Percentiles rank a stretch among this genome's conserved stretches.
Conservation (phyloP, 2,113 vertebrate genomes). For the Passer montanus region DNA sequence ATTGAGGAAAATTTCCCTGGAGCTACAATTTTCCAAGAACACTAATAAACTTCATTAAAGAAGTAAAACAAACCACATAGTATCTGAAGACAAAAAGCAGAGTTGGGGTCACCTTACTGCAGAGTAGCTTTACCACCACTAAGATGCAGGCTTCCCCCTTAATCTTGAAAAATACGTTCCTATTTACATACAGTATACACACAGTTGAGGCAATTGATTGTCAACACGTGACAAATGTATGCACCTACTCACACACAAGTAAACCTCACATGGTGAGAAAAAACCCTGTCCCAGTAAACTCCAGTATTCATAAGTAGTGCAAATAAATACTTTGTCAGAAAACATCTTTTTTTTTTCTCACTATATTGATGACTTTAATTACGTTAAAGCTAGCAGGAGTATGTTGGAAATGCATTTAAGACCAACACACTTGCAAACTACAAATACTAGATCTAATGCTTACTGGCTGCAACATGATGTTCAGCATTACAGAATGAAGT, state of each 20-base stretch:
- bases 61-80: slow-evolving; percentile 34
- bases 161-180: slow-evolving; percentile 55
- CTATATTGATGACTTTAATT: slow-evolving; percentile 43
- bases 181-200: slow-evolving; percentile 71
- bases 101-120: slow-evolving; percentile 36
- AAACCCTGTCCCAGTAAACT: slow-evolving; percentile 61
- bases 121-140: slow-evolving; percentile 56
- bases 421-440: slow-evolving; percentile 34
- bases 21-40: slow-evolving; percentile 56
- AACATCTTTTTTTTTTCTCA: slow-evolving; percentile 20
- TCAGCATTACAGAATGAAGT: slow-evolving; percentile 26
- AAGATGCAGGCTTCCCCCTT: slow-evolving; percentile 37
- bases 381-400: slow-evolving; percentile 53
- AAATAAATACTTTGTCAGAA: slow-evolving; percentile 63
- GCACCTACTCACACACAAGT: slow-evolving; percentile 61
- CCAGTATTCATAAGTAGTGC: slow-evolving; percentile 71
- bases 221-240: slow-evolving; percentile 69
- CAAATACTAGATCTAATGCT: slow-evolving; percentile 40
- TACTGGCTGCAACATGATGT: slow-evolving; percentile 42
- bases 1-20: slow-evolving; percentile 41
- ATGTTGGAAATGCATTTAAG: slow-evolving; percentile 51
- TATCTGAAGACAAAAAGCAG: slow-evolving; percentile 47
- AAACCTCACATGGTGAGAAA: slow-evolving; percentile 65
- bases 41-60: slow-evolving; percentile 37
- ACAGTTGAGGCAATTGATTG: slow-evolving; percentile 69